Evolutionary conservation across 2,888 invertebrate species (phyloP), one percentile per base, ranked within the genome.

Genomic region (Anaspis maculata): DNA sequence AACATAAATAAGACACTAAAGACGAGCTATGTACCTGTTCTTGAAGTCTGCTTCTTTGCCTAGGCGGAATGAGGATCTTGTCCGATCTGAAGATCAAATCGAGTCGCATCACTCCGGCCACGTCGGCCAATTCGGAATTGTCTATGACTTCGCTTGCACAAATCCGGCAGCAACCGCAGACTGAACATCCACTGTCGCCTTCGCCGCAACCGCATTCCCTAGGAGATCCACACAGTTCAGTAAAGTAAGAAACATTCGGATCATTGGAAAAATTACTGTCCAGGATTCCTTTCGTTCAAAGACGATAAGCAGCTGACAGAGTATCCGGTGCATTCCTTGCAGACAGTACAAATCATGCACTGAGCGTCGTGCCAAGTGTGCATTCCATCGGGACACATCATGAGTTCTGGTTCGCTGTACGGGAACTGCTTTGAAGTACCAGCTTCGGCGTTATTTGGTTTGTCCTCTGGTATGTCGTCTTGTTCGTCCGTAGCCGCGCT

Each of bases 191-290:
- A 32, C 91, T 85, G 61, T 95, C 94, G 1, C 95, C 96, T 59
- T 88, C 85, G 2, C 95, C 95, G 69, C 95, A 96, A 1, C 92
- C 91, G 65, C 95, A 96, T 52, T 84, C 83, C 56, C 91, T 92
- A 48, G 19, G 56, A 57, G 34, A 45, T 9, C 9, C 19, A 19
- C 5, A 19, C 19, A 19, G 5, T 19, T 19, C 5, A 9, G 19
- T 6, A 19, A 19, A 19, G 9, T 6, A 19, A 19, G 9, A 19
- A 19, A 6, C 9, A 19, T 9, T 19, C 5, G 9, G 9, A 22
- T n/a, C 11, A 25, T 11, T 24, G 15, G 14, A 25, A 13, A 33
- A 77, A 87, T 79, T 64, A 89, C 87, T 84, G 79, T 60, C 88
- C 88, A n/a, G 87, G 82, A 59, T 84, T 76, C 43, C 91, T 72